Evolutionary conservation across 2,888 invertebrate genomes (phyloP).

Genomic region (Julus scandinavius): DNA sequence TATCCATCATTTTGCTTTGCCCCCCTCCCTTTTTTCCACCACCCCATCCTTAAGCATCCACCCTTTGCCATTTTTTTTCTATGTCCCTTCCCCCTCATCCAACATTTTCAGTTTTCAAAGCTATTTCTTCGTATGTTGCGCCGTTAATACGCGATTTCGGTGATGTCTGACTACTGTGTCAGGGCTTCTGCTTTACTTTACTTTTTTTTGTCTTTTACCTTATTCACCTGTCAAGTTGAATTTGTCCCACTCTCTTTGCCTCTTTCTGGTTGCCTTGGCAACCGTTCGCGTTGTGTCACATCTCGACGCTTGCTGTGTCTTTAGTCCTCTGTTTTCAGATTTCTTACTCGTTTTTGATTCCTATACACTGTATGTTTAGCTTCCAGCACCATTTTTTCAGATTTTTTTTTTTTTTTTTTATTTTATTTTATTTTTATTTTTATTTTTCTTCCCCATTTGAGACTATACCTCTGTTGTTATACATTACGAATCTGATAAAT

Average conservation of each 20-base stretch:
- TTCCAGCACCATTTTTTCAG: neutral
- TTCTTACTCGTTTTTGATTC: conserved; percentile 19
- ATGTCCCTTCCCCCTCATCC: conserved; percentile 60
- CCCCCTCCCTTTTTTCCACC: conserved; percentile 51
- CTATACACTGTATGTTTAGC: neutral
- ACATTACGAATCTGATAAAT: neutral
- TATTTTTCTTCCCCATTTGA: neutral
- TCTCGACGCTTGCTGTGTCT: neutral
- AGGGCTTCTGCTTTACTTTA: conserved; percentile 39
- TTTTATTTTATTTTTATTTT: too few relatives aligned
- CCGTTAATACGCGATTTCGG: neutral
- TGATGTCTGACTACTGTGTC: conserved; percentile 41
- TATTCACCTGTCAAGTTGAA: conserved; percentile 46
- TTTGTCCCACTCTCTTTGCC: conserved; percentile 35
- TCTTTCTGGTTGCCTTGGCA: conserved; percentile 10
- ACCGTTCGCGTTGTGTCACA: neutral
- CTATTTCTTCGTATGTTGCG: neutral
- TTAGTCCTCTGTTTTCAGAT: neutral
- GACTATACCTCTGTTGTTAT: neutral
- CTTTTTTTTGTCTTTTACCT: conserved; percentile 15
- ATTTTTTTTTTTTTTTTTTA: neutral
- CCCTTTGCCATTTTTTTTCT: conserved; percentile 59
- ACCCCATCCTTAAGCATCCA: conserved; percentile 52
- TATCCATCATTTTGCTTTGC: conserved; percentile 49
- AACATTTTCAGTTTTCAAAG: conserved; percentile 57